Evolutionary conservation across 2,113 vertebrate species (phyloP).

Genomic region (Amblyopsis rosae): DNA sequence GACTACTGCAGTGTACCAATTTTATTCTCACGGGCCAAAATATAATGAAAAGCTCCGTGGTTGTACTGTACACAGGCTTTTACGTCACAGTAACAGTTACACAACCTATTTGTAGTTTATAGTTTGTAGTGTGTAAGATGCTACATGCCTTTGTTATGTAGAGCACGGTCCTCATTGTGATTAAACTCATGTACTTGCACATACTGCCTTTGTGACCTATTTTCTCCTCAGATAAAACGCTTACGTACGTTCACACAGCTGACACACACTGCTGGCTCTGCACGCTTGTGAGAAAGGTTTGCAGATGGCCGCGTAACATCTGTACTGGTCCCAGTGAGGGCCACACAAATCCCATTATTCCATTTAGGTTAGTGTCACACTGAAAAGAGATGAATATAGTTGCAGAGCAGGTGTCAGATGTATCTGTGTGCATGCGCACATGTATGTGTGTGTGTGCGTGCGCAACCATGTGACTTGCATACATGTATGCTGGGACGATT

Average conservation of each 20-base stretch:
- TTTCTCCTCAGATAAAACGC: no score
- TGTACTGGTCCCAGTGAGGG: slow-evolving; percentile 63
- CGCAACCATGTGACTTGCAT: no score
- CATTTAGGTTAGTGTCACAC: slow-evolving; percentile 64
- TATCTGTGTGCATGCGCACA: slow-evolving; percentile 13
- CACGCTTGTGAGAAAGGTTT: slow-evolving; percentile 37
- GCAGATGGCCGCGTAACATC: slow-evolving; percentile 60
- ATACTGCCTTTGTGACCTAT: no score
- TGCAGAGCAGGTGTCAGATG: slow-evolving; percentile 47
- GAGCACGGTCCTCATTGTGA: background rate
- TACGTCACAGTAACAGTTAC: no score
- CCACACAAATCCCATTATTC: slow-evolving; percentile 71
- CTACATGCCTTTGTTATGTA: background rate
- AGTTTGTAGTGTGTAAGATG: no score
- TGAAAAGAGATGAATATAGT: slow-evolving; percentile 73
- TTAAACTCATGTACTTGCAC: background rate
- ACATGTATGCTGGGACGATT: no score
- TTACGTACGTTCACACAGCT: background rate
- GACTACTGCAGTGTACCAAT: no score
- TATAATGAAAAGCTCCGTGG: no score
- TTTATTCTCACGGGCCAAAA: no score
- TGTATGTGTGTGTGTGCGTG: slow-evolving; percentile 3
- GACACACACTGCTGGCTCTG: slow-evolving; percentile 10
- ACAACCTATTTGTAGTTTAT: no score
- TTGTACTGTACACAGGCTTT: no score